These are phyloP conservation scores for Intellagama lesueurii DNA, from an alignment of 2,797 vertebrate genomes.

Conservation along the genomic window DNA sequence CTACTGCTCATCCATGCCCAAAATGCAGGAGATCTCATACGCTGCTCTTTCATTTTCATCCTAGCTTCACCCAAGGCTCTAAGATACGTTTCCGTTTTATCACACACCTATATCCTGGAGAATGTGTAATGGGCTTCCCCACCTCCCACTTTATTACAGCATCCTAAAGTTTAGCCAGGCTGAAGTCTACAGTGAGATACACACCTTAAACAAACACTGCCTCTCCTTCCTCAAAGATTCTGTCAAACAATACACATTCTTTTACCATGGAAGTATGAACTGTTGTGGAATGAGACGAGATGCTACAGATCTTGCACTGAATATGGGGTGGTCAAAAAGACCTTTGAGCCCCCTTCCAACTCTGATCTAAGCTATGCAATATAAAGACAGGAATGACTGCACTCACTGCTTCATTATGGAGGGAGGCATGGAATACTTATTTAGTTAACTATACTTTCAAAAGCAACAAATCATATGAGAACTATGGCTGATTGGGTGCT, in stretches of 20 bases:
- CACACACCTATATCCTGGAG: background rate
- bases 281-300: background rate
- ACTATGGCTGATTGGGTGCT: background rate
- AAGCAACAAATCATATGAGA: background rate
- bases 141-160: background rate
- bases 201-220: background rate
- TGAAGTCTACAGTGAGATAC: background rate
- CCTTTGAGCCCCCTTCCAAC: background rate
- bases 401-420: background rate
- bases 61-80: background rate
- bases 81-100: background rate
- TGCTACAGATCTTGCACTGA: background rate
- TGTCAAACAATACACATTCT: background rate
- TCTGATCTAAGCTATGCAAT: background rate
- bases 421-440: background rate
- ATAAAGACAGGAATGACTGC: background rate
- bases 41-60: background rate
- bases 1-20: background rate
- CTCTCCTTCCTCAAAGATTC: background rate
- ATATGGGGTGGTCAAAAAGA: background rate
- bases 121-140: background rate
- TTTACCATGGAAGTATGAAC: background rate
- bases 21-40: background rate
- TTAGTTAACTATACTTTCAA: background rate
- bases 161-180: background rate